phyloP scores from a whole-genome alignment of 1,140 invertebrate genomes.

The Ceratina japonica region DNA sequence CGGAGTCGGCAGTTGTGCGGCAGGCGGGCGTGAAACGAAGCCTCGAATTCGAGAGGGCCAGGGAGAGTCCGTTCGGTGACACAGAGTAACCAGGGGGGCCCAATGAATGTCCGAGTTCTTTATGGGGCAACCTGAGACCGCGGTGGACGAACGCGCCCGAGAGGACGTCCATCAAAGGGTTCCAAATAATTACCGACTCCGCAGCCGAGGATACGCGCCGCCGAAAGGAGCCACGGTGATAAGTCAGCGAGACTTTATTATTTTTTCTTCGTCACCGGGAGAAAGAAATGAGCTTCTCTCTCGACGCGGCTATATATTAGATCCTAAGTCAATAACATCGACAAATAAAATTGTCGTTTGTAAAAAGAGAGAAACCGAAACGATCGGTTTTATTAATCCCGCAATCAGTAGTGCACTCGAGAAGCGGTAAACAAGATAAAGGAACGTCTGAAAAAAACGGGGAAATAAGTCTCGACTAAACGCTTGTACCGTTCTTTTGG shows the following conservation, averaged over 20 bases:
- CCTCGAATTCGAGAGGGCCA: slow-evolving; percentile 56
- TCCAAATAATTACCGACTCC: slow-evolving; percentile 70
- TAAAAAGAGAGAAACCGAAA: slow-evolving; percentile 46
- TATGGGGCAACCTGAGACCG: slow-evolving; percentile 70
- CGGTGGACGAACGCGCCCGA: slow-evolving; percentile 44
- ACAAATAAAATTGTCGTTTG: slow-evolving; percentile 55
- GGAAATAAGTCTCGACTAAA: neutral
- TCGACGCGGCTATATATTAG: slow-evolving; percentile 37
- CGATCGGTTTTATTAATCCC: slow-evolving; percentile 41
- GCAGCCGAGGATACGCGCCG: slow-evolving; percentile 33
- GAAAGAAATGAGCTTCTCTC: slow-evolving; percentile 23
- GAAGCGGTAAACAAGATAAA: slow-evolving; percentile 40
- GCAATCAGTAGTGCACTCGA: slow-evolving; percentile 34
- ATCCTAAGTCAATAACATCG: slow-evolving; percentile 59
- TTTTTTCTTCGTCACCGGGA: neutral
- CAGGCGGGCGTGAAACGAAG: slow-evolving; percentile 71
- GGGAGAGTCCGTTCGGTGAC: slow-evolving; percentile 44
- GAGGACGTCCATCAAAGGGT: slow-evolving; percentile 74
- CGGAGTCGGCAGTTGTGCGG: slow-evolving; percentile 46
- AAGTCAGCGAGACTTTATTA: slow-evolving; percentile 58
- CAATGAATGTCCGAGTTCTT: slow-evolving; percentile 59
- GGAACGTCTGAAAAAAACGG: neutral
- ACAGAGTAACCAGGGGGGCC: slow-evolving; percentile 47
- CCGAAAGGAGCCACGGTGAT: slow-evolving; percentile 52
- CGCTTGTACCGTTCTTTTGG: neutral